A percentile compares a stretch with the other conserved stretches of the same genome.
Conservation (phyloP, 2,797 vertebrate genomes). For the Pyrocephalus nanus region DNA sequence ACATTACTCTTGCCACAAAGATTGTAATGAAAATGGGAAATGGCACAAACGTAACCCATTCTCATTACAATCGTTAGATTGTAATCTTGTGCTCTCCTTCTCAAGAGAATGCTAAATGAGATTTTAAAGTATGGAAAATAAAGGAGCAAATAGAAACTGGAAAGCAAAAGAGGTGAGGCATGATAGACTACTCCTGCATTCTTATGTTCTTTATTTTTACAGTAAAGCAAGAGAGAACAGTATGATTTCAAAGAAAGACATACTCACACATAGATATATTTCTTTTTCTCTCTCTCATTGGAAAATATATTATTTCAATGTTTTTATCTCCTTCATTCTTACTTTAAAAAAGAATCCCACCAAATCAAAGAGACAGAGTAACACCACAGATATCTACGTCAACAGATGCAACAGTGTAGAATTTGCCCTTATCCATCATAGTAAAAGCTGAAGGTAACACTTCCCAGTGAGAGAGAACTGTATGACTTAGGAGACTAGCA, state of each 20-base stretch:
- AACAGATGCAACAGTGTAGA: neutral
- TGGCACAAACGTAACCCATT: slow-evolving; percentile 80
- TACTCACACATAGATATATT: neutral
- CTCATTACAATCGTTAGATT: slow-evolving; percentile 81
- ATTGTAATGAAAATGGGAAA: slow-evolving; percentile 82
- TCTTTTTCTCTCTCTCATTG: neutral
- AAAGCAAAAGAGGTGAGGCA: slow-evolving; percentile 74
- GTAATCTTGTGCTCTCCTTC: slow-evolving; percentile 79
- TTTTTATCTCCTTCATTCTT: neutral
- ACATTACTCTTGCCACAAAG: slow-evolving; percentile 81
- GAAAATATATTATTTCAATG: neutral
- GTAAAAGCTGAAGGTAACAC: slow-evolving; percentile 46
- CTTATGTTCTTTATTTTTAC: slow-evolving; percentile 57
- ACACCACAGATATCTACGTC: neutral
- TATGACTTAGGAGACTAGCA: slow-evolving; percentile 38
- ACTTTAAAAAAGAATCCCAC: neutral
- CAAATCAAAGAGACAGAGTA: neutral
- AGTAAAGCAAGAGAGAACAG: slow-evolving; percentile 21
- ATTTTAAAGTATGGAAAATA: slow-evolving; percentile 80
- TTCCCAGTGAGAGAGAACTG: neutral
- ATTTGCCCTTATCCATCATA: slow-evolving; percentile 29
- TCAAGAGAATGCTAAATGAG: slow-evolving; percentile 81
- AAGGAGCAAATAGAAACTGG: slow-evolving; percentile 77
- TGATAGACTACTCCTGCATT: slow-evolving; percentile 69
- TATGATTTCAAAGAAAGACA: slow-evolving; percentile 15